Base-by-base conservation (phyloP, 2,113 vertebrate genomes). In the Sphyrna mokarran region DNA sequence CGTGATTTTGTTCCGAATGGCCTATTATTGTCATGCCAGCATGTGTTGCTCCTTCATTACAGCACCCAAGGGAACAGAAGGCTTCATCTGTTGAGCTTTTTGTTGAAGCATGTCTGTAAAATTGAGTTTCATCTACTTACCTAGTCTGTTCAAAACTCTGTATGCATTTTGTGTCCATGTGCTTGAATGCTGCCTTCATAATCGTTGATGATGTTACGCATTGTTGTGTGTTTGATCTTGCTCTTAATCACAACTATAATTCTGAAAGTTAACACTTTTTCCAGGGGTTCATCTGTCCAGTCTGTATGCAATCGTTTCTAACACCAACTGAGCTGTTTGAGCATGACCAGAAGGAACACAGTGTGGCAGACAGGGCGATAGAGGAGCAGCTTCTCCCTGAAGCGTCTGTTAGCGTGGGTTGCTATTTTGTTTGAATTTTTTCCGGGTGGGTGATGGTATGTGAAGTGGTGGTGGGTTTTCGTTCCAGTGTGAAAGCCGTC, bases 221-320 rank as follows among this genome's bases (percentile, higher is more conserved):
- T 63, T 61, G 33, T n/a, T n/a, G 87, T n/a, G 87, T 91, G 87
- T 54, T 91, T 63, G 54, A 91, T n/a, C 58, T 61, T 63, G 58
- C 58, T 91, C 29, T n/a, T 91, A 33, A 61, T 90, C 69, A 23
- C 16, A 94, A 68, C 43, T 94, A 70, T 95, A 72, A 54, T 48
- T 95, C 40, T 72, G 69, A 97, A 70, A 96, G 95, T 96, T 97
- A 96, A 97, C 96, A 63, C 69, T 98, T 98, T 97, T 93, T 97
- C 96, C 98, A 98, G 97, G 98, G 98, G 96, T 98, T 98, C 97
- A 98, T 98, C 98, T 98, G 98, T 97, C 98, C 98, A 37, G 96
- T 98, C 6, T 98, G 97, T 96, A 97, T 98, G 98, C 97, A 97
- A 97, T 96, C 97, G 96, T 98, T 95, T 97, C 10, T 97, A 96